Base-by-base conservation (phyloP, 1,140 invertebrate genomes). In the Choristoneura fumiferana region DNA sequence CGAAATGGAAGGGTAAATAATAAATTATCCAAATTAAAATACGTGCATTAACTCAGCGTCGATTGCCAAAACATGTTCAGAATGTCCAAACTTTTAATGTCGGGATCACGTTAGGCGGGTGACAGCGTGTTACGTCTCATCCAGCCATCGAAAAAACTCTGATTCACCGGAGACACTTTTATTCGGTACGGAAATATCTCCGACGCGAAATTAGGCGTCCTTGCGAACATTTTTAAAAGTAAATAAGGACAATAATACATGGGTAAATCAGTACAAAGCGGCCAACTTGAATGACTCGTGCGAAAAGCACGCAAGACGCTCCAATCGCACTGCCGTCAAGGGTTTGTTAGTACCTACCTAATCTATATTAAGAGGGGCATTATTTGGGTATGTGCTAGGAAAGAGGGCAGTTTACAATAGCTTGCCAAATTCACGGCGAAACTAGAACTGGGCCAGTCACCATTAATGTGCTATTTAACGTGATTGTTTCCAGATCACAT, bases 351-450 rank as follows among this genome's bases (percentile, higher is more conserved):
- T 49, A 22, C n/a, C n/a, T n/a, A n/a, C n/a, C n/a, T n/a, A n/a
- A n/a, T 29, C 43, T 49, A 49, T 49, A 29, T 33, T 29, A 5
- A 49, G 36, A 54, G 62, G 43, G 60, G 54, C 54, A 54, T 37
- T 67, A 67, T 69, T 71, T 67, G 63, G 67, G 65, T 71, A 69
- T 74, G 22, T 72, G 60, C 67, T 81, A 76, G 79, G 82, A 88
- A 88, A 81, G 83, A 85, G 85, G 82, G 78, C 82, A 88, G 85
- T 88, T 86, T 88, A 88, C 85, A 85, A 81, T 84, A 78, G 70
- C 79, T 83, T 86, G 85, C 85, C 85, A 88, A 88, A 74, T 81
- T 76, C 73, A 81, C 75, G 67, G 73, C 61, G 73, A 71, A 81
- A 80, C 75, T 71, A 78, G 79, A 86, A 78, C 82, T 86, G 69